phyloP scores from a whole-genome alignment of 1,140 invertebrate genomes.

The Teleogryllus occipitalis region DNA sequence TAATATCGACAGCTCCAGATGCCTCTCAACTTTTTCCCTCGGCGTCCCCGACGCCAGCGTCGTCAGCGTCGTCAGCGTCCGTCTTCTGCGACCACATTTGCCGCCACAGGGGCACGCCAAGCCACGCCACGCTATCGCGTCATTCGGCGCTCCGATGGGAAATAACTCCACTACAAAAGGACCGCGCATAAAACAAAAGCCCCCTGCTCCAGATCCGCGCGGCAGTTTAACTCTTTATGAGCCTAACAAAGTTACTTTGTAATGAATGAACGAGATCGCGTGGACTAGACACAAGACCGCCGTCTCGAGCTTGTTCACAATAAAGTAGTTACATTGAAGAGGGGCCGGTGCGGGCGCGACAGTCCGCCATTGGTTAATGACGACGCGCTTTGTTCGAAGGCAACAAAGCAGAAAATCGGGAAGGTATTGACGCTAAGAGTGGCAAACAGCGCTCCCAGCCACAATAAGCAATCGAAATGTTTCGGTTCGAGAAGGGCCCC shows the following conservation, averaged over 20 bases:
- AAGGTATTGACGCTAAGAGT: slow-evolving; percentile 10
- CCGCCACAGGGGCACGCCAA: too few relatives aligned
- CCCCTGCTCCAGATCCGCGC: too few relatives aligned
- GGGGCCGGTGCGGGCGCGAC: background rate
- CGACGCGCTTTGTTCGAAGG: slow-evolving; percentile 9
- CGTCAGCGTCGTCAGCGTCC: too few relatives aligned
- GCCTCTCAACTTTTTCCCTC: too few relatives aligned
- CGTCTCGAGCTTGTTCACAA: background rate
- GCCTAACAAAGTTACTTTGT: background rate
- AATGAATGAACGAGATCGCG: background rate
- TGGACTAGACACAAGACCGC: background rate
- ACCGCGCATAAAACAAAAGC: too few relatives aligned
- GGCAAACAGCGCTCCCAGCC: background rate
- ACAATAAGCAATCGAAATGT: slow-evolving; percentile 16
- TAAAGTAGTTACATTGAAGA: background rate
- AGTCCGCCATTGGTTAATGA: slow-evolving; percentile 10
- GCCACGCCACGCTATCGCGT: too few relatives aligned
- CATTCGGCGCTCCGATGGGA: too few relatives aligned
- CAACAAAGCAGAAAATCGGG: slow-evolving; percentile 16
- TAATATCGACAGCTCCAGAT: too few relatives aligned
- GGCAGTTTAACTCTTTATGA: background rate
- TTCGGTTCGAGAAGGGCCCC: background rate
- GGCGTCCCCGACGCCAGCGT: too few relatives aligned
- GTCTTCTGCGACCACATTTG: too few relatives aligned
- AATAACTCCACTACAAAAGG: too few relatives aligned